Evolutionary conservation across 1,140 invertebrate species (phyloP).

Genomic region (Pomacea maculata): DNA sequence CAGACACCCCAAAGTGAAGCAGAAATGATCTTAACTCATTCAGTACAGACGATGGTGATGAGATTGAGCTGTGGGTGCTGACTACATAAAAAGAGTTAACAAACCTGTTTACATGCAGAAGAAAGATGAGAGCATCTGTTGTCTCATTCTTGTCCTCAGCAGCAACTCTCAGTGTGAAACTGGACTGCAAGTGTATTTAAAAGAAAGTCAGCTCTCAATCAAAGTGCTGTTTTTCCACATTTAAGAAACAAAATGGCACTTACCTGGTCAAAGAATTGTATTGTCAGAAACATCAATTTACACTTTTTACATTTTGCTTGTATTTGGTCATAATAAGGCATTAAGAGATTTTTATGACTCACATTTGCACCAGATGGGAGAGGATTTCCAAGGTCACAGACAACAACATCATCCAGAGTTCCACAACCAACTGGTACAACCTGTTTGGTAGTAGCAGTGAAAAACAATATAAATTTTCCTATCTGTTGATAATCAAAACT

Average conservation of each 20-base stretch:
- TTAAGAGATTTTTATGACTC: neutral
- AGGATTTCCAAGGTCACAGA: constrained; percentile 60
- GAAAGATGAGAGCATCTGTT: constrained; percentile 36
- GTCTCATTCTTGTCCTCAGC: constrained; percentile 45
- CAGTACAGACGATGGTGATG: no score
- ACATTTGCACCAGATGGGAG: constrained; percentile 42
- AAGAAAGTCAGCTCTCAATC: no score
- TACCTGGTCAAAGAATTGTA: neutral
- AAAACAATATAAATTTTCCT: no score
- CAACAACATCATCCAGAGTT: constrained; percentile 28
- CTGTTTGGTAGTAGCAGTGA: constrained; percentile 5
- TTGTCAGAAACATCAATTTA: neutral
- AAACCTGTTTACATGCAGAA: constrained; percentile 46
- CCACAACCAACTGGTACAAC: constrained; percentile 44
- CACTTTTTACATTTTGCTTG: neutral
- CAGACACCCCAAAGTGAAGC: no score
- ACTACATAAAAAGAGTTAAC: neutral
- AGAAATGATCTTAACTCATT: no score
- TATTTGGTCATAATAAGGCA: no score
- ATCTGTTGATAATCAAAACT: no score
- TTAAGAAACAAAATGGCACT: no score
- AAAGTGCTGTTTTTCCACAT: no score
- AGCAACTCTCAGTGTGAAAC: constrained; percentile 41
- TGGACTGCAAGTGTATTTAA: constrained; percentile 31
- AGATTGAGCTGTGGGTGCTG: no score